Percentiles rank a stretch among this genome's conserved stretches.
These are phyloP conservation scores for Chelonus formosanus DNA, from an alignment of 2,888 invertebrate genomes.

Conservation along the genomic window DNA sequence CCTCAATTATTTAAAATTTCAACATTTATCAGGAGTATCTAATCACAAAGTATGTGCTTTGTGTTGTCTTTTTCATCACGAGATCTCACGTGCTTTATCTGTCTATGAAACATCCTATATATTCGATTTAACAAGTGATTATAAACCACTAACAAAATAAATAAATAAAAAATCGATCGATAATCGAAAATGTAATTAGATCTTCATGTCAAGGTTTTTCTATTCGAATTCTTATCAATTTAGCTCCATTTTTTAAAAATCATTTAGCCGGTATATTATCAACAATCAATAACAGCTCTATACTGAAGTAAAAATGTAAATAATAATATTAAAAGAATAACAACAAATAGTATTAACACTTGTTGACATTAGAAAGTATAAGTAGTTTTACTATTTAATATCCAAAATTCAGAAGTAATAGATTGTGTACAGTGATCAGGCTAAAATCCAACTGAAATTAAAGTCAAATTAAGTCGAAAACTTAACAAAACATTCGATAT, in stretches of 20 bases:
- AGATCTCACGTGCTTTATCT: slow-evolving; percentile 3
- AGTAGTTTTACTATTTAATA: too few species aligned
- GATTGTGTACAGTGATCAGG: too few species aligned
- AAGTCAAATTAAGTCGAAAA: too few species aligned
- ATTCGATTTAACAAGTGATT: neutral
- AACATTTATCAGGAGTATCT: neutral
- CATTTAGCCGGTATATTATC: neutral
- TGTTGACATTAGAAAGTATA: too few species aligned
- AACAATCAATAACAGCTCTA: neutral
- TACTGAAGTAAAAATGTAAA: too few species aligned
- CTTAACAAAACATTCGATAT: too few species aligned
- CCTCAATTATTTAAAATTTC: neutral
- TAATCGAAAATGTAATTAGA: neutral
- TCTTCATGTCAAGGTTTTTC: neutral
- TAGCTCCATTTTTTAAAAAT: neutral
- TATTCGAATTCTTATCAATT: neutral
- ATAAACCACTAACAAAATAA: neutral
- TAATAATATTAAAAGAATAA: too few species aligned
- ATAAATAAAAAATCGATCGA: neutral
- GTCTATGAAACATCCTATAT: neutral
- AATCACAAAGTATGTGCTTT: neutral
- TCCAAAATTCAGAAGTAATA: too few species aligned
- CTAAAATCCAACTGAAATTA: too few species aligned
- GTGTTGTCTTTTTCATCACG: neutral
- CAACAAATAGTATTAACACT: too few species aligned